Conservation (phyloP, 1,140 invertebrate genomes). For the Procambarus virginalis region DNA sequence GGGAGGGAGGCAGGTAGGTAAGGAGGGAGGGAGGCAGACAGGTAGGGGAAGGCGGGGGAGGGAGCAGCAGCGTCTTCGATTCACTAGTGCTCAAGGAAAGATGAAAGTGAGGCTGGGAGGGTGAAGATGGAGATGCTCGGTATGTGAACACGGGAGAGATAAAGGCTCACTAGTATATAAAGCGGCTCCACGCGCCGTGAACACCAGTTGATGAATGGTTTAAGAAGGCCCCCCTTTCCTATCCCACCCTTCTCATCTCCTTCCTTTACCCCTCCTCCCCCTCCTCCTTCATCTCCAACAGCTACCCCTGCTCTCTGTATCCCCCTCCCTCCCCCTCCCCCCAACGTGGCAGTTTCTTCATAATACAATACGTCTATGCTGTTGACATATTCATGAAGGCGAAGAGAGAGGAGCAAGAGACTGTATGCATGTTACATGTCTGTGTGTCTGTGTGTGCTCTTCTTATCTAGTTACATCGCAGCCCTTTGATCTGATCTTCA, state of each 20-base stretch:
- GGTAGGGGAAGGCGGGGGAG: neutral
- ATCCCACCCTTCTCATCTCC: neutral
- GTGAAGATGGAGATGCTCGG: neutral
- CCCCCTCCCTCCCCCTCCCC: neutral
- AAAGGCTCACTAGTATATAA: neutral
- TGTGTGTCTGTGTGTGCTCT: slow-evolving; percentile 30
- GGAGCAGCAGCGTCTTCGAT: neutral
- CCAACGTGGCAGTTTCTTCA: neutral
- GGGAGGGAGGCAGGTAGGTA: neutral
- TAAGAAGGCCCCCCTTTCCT: neutral
- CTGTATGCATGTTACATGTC: neutral
- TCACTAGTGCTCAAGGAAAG: neutral
- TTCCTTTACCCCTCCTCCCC: neutral
- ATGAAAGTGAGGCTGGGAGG: neutral
- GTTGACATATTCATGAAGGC: neutral
- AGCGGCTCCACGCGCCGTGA: neutral
- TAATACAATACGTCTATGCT: neutral
- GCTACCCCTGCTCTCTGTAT: no score
- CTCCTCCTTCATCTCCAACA: neutral
- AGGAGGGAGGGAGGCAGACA: neutral
- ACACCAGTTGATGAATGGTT: neutral
- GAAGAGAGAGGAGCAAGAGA: neutral
- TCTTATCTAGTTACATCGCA: slow-evolving; percentile 7
- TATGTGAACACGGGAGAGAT: neutral
- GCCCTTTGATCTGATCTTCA: slow-evolving; percentile 27